Evolutionary conservation across 2,797 vertebrate species (phyloP).

Genomic region (Oreonectes daqikongensis): DNA sequence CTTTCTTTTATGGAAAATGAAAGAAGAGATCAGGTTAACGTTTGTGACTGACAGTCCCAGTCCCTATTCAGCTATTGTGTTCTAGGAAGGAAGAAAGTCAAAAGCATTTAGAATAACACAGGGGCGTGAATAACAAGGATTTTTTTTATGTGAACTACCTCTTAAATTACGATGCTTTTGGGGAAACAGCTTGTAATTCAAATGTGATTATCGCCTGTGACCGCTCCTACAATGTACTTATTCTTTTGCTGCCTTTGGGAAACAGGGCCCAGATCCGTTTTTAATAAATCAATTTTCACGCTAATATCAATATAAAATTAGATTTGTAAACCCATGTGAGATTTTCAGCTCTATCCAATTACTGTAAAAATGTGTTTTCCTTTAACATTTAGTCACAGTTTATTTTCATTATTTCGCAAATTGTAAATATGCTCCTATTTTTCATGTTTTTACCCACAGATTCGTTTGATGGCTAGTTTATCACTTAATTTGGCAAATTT

Average conservation of each 20-base stretch:
- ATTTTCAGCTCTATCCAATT: slow-evolving; percentile 16
- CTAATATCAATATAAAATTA: slow-evolving; percentile 37
- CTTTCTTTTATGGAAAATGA: no score
- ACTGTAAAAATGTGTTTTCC: slow-evolving; percentile 33
- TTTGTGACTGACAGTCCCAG: no score
- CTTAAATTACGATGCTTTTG: neutral
- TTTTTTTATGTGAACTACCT: neutral
- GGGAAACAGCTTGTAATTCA: neutral
- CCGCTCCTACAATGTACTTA: neutral
- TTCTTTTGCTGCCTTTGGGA: neutral
- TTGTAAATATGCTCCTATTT: slow-evolving; percentile 34
- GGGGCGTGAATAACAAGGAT: neutral
- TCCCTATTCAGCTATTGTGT: no score
- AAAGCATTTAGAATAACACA: neutral
- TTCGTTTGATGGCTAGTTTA: slow-evolving; percentile 28
- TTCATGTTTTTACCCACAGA: slow-evolving; percentile 13
- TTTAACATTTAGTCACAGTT: slow-evolving; percentile 37
- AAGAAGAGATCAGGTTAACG: no score
- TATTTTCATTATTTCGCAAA: slow-evolving; percentile 40
- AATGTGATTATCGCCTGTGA: neutral
- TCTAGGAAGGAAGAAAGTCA: no score
- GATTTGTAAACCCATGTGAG: slow-evolving; percentile 17
- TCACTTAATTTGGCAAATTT: slow-evolving; percentile 25
- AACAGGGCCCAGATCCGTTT: slow-evolving; percentile 5
- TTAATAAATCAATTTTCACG: slow-evolving; percentile 17